These are phyloP conservation scores for Aphis gossypii DNA, from an alignment of 1,140 invertebrate genomes.

Conservation along the genomic window DNA sequence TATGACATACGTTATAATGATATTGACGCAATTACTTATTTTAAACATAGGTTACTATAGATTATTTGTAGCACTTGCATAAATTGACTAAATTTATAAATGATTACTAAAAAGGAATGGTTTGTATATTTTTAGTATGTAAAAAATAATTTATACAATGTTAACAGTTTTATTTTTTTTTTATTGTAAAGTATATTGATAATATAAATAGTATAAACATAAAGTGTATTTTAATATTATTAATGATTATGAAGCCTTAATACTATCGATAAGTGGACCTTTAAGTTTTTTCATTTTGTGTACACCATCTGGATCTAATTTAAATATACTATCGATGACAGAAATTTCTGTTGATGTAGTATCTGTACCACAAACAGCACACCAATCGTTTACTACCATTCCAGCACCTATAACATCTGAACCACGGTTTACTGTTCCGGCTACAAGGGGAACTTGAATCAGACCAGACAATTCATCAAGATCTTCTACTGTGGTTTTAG, in stretches of 20 bases:
- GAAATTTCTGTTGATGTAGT: conserved; percentile 98
- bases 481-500: conserved; percentile 91
- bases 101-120: no score
- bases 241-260: conserved; percentile 31
- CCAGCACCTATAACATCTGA: conserved; percentile 95
- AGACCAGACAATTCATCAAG: conserved; percentile 97
- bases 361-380: conserved; percentile 94
- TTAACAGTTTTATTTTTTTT: not conserved
- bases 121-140: no score
- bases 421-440: conserved; percentile 96
- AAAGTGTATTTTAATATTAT: not conserved
- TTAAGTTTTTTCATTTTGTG: conserved; percentile 56
- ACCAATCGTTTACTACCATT: conserved; percentile 98
- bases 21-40: no score
- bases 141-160: no score
- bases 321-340: conserved; percentile 96
- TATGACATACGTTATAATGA: no score
- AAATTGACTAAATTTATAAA: no score
- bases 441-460: conserved; percentile 92
- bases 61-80: no score
- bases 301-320: conserved; percentile 56
- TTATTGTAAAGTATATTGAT: not conserved
- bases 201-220: conserved; percentile 9
- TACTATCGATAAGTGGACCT: conserved; percentile 55
- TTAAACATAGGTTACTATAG: no score